Evolutionary conservation across 2,113 vertebrate genomes (phyloP), one percentile per base, ranked within the genome.

Genomic region (Benitochromis conjunctus): DNA sequence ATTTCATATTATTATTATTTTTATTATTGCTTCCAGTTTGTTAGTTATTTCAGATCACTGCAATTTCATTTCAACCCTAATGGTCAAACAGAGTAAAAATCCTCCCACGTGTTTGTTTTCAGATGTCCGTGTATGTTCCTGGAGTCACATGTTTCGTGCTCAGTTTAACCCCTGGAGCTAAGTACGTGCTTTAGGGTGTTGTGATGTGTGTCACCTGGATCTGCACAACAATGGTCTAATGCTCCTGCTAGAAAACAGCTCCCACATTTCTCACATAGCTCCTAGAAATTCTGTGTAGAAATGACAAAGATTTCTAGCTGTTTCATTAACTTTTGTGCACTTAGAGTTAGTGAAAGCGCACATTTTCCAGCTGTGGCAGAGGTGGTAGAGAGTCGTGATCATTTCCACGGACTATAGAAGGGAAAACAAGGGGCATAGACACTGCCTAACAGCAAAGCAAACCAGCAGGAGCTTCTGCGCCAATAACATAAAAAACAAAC

Each of bases 141-240:
- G 38, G 43, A 79, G 88, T 91, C 94, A 92, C 86, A 90, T 93
- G 90, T 26, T 90, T 14, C 2, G 26, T 34, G 82, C 69, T 79
- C 71, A 21, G 38, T 81, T 81, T 84, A 89, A 91, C 31, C 77
- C 24, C 62, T 18, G 16, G n/a, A 80, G 88, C 83, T 88, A 78
- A 86, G 29, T 83, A 80, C 76, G 85, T 82, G 78, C 81, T 84
- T 16, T 31, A 34, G 76, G 82, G 84, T 92, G 90, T 81, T 78
- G 56, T 84, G 84, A 88, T 88, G 69, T 69, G 48, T 78, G 84
- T 94, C 89, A 94, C 91, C 85, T 93, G 90, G 24, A 6, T 83
- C 53, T 74, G 76, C 84, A 88, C 62, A 90, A 69, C 51, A 92
- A 90, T 43, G 77, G 10, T 16, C 62, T 71, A 29, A 83, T 66